A percentile compares a stretch with the other conserved stretches of the same genome.
Conservation (phyloP, 1,140 invertebrate species). For the Zaprionus inermis region DNA sequence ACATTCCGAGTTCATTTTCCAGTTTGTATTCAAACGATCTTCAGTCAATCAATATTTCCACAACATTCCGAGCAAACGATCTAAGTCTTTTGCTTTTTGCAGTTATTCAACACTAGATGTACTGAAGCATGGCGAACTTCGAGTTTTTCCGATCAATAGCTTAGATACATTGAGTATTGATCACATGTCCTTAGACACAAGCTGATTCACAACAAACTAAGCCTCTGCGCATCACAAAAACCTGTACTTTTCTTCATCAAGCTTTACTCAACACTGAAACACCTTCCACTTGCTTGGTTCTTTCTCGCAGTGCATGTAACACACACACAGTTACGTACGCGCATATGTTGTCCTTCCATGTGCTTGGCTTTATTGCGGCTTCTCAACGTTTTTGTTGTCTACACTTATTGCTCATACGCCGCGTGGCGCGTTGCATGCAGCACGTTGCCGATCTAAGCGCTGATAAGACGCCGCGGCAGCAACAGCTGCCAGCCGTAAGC, state of each 20-base stretch:
- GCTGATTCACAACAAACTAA: too few species aligned
- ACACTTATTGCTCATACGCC: slow-evolving; percentile 47
- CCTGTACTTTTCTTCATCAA: background rate
- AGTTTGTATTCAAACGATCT: too few species aligned
- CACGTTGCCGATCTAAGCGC: slow-evolving; percentile 50
- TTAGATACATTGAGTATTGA: too few species aligned
- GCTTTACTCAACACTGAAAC: background rate
- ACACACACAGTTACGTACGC: background rate
- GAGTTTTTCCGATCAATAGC: too few species aligned
- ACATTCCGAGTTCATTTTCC: too few species aligned
- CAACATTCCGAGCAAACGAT: too few species aligned
- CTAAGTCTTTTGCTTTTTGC: too few species aligned
- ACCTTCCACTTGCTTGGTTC: background rate
- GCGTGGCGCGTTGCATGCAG: slow-evolving; percentile 40
- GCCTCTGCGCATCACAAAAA: background rate
- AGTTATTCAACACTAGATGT: too few species aligned
- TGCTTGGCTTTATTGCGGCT: background rate
- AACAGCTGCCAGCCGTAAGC: slow-evolving; percentile 48
- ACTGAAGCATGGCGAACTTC: too few species aligned
- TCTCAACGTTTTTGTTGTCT: slow-evolving; percentile 19
- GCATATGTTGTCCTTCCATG: slow-evolving; percentile 17
- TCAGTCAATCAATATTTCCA: too few species aligned
- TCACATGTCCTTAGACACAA: too few species aligned
- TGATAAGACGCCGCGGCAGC: slow-evolving; percentile 46
- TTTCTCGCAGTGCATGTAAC: background rate